Evolutionary conservation across 2,888 invertebrate genomes (phyloP).

Genomic region (Lucinisca nassula): DNA sequence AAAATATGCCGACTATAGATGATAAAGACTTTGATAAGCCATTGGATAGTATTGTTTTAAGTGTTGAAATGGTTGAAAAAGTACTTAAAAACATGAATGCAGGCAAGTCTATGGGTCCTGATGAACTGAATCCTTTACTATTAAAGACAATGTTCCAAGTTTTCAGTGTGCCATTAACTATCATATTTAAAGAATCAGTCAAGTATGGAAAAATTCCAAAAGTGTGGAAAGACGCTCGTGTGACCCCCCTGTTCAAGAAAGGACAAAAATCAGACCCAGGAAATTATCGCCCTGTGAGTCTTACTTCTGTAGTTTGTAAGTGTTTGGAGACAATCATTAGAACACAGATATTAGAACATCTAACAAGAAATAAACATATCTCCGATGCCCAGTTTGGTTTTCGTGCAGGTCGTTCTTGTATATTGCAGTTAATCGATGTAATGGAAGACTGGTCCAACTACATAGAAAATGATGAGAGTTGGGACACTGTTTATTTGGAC

Average conservation of each 20-base stretch:
- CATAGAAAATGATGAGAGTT: neutral
- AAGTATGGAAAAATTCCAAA: neutral
- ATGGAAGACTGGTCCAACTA: neutral
- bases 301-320: neutral
- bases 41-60: neutral
- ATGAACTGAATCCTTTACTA: neutral
- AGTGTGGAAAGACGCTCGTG: neutral
- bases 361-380: neutral
- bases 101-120: neutral
- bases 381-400: neutral
- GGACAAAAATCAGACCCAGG: conserved; percentile 5
- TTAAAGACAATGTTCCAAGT: neutral
- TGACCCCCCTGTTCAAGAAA: neutral
- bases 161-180: neutral
- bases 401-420: neutral
- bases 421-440: neutral
- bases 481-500: neutral
- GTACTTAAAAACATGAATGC: neutral
- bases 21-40: conserved; percentile 8
- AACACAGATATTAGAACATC: neutral
- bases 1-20: conserved; percentile 6
- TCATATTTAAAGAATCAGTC: neutral
- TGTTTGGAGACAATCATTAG: conserved; percentile 6
- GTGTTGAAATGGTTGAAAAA: neutral
- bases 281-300: conserved; percentile 1